Conservation (phyloP, 2,888 invertebrate species). For the Epinotia nisella region DNA sequence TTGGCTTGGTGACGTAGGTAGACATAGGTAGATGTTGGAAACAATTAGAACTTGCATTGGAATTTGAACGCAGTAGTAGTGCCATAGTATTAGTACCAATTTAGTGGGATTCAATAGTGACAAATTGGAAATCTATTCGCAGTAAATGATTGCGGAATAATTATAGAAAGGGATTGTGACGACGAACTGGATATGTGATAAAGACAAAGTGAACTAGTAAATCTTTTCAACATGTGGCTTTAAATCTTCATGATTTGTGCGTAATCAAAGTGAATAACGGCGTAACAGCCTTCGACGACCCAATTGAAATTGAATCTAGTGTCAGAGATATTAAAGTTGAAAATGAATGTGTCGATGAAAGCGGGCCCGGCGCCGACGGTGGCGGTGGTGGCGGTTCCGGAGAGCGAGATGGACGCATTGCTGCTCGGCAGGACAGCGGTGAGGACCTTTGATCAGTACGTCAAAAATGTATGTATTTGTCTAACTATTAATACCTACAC, state of each 20-base stretch:
- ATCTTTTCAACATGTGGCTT: too few relatives aligned
- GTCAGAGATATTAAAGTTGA: constrained; percentile 44
- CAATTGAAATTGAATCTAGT: constrained; percentile 31
- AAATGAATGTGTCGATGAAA: constrained; percentile 72
- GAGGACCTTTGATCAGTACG: constrained; percentile 86
- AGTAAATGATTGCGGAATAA: background rate
- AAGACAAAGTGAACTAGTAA: too few relatives aligned
- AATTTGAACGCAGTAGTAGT: constrained; percentile 3
- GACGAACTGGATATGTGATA: too few relatives aligned
- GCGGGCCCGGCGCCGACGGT: constrained; percentile 83
- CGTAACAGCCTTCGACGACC: background rate
- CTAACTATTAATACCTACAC: constrained; percentile 50
- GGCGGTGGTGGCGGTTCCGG: constrained; percentile 86
- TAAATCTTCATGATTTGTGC: too few relatives aligned
- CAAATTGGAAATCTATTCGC: background rate
- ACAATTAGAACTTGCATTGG: background rate
- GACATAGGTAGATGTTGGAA: constrained; percentile 4
- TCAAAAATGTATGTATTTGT: constrained; percentile 82
- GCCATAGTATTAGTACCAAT: constrained; percentile 2
- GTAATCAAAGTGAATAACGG: background rate
- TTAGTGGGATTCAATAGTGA: background rate
- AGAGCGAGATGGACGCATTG: constrained; percentile 92
- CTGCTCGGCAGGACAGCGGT: constrained; percentile 91
- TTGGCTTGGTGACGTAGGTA: constrained; percentile 8
- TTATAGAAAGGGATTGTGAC: background rate